Evolutionary conservation across 2,797 vertebrate species (phyloP).

Genomic region (Rhabdomys pumilio): DNA sequence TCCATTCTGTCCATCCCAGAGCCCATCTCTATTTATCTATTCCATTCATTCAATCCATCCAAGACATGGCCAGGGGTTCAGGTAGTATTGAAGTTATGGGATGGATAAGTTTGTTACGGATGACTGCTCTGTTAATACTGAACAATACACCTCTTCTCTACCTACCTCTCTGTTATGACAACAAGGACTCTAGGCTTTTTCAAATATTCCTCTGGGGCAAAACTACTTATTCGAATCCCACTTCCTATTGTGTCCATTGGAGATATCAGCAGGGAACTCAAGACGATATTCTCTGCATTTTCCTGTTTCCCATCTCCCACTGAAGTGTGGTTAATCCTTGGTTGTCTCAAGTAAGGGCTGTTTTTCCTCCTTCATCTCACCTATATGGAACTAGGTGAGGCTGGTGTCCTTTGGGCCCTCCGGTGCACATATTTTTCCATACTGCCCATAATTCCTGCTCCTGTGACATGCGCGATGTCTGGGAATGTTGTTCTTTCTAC

Average conservation of each 20-base stretch:
- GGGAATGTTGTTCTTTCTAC: not conserved
- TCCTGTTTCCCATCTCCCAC: not conserved
- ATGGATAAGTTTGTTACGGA: not conserved
- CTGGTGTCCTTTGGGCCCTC: not conserved
- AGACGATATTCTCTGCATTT: not conserved
- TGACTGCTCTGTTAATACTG: not conserved
- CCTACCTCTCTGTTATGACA: not conserved
- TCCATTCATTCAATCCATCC: not conserved
- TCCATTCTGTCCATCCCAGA: not conserved
- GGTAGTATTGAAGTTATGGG: not conserved
- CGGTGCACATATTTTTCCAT: not conserved
- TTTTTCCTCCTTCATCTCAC: not conserved
- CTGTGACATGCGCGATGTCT: not conserved
- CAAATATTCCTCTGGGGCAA: not conserved
- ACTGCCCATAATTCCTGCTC: not conserved
- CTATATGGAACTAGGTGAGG: not conserved
- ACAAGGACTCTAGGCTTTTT: slow-evolving; percentile 19
- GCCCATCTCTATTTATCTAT: not conserved
- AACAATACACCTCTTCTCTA: not conserved
- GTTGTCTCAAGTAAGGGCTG: not conserved
- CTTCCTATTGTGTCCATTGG: not conserved
- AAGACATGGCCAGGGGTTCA: not conserved
- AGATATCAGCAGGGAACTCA: not conserved
- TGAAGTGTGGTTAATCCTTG: not conserved
- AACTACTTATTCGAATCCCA: not conserved